These are phyloP conservation scores for Metallyticus violacea DNA, from an alignment of 2,888 invertebrate genomes.

Conservation along the genomic window DNA sequence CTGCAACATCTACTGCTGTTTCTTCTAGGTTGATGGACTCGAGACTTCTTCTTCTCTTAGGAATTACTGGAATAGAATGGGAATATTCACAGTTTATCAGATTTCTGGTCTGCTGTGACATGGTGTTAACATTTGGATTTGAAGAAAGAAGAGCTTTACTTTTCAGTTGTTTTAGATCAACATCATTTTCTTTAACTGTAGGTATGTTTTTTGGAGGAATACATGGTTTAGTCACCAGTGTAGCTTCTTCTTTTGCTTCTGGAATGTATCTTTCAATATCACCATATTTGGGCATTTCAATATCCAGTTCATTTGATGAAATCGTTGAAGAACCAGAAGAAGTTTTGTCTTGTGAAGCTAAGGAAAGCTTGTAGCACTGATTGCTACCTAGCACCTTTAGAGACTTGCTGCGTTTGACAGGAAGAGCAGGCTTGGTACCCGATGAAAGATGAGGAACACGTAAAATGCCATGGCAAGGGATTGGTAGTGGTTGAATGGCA, in stretches of 20 bases:
- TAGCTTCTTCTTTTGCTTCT: neutral
- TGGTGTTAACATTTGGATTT: neutral
- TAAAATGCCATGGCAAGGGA: conserved; percentile 36
- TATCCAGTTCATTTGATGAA: neutral
- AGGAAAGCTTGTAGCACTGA: conserved; percentile 35
- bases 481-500: conserved; percentile 24
- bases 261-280: neutral
- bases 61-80: neutral
- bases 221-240: neutral
- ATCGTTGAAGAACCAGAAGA: neutral
- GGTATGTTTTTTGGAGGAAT: conserved; percentile 6
- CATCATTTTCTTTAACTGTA: neutral
- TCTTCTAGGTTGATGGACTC: conserved; percentile 30
- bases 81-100: neutral
- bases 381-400: conserved; percentile 40
- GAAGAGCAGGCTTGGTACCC: conserved; percentile 39
- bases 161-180: neutral
- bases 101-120: neutral
- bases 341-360: conserved; percentile 19
- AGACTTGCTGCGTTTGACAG: conserved; percentile 46
- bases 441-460: conserved; percentile 30
- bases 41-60: conserved; percentile 26
- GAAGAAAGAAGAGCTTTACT: neutral
- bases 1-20: neutral
- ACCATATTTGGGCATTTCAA: neutral